Evolutionary conservation across 1,140 invertebrate genomes (phyloP), one percentile per base, ranked within the genome.

Genomic region (Lepidotrigona ventralis): DNA sequence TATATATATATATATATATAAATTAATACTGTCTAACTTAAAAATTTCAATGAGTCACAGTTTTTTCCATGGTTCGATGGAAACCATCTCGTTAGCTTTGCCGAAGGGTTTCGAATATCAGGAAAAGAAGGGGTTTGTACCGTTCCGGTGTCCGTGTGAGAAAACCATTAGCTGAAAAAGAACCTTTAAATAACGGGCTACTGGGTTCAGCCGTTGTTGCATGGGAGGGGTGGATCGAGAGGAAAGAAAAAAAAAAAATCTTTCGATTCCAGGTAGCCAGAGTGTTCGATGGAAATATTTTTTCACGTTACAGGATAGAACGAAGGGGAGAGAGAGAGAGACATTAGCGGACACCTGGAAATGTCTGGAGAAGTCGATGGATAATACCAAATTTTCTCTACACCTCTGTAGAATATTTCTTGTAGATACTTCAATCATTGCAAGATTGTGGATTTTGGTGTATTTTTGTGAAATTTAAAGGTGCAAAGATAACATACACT

Each of bases 121-220:
- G 74, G 77, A 86, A 85, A 39, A 46, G 89, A 92, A 92, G 90
- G 91, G 91, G 89, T 93, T 93, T 90, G 88, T 80, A 85, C 90
- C 89, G 88, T 88, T 79, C 73, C 77, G 68, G 64, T 39, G 78
- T 85, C 66, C 83, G 88, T 93, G 90, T 91, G 91, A 93, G 88
- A 92, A 92, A 92, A 93, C 91, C 86, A 93, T 93, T 93, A 93
- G 90, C 90, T 79, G 86, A 86, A 29, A 75, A 88, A 87, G 90
- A 88, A 85, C 90, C 86, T 88, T 90, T 88, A 90, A 93, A 92
- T 90, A 92, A 90, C 90, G 90, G 82, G 89, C 86, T 83, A 79
- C 87, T 71, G 83, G 76, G 76, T 29, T 72, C 85, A 81, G 71
- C 68, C 73, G 83, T 68, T 63, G 83, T 72, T 58, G 70, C 60